A percentile compares a stretch with the other conserved stretches of the same genome.
These are phyloP conservation scores for Melinaea menophilus DNA, from an alignment of 2,888 invertebrate species.

Conservation along the genomic window DNA sequence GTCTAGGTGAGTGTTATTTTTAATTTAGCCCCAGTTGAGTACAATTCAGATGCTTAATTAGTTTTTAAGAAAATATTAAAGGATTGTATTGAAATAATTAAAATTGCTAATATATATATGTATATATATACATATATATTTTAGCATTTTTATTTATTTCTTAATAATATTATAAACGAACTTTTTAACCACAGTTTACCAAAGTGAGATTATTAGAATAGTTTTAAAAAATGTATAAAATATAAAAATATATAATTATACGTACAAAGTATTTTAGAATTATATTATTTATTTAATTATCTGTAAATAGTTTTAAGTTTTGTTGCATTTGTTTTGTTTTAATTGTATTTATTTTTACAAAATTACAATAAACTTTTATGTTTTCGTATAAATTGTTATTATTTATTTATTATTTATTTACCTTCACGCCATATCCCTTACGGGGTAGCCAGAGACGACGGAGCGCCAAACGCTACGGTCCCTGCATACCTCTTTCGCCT, in stretches of 20 bases:
- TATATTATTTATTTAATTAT: constrained; percentile 64
- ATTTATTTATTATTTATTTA: constrained; percentile 29
- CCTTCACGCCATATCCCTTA: constrained; percentile 13
- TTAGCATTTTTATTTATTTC: constrained; percentile 21
- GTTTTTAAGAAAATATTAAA: neutral
- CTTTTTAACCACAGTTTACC: constrained; percentile 78
- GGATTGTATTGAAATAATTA: neutral
- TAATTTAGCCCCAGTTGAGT: neutral
- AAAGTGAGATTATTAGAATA: constrained; percentile 78
- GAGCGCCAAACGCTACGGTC: too few species aligned
- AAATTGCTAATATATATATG: neutral
- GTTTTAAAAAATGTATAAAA: constrained; percentile 43
- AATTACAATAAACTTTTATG: constrained; percentile 64
- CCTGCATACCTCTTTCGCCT: too few species aligned
- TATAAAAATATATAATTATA: constrained; percentile 18
- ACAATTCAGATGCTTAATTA: neutral
- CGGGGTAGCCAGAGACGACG: too few species aligned
- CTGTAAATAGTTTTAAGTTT: constrained; percentile 48
- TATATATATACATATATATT: neutral
- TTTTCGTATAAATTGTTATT: constrained; percentile 50
- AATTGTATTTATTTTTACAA: constrained; percentile 70
- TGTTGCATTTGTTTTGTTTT: constrained; percentile 76
- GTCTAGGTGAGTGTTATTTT: neutral
- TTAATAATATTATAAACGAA: constrained; percentile 41
- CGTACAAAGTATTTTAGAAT: constrained; percentile 72